A percentile compares a stretch with the other conserved stretches of the same genome.
Conservation (phyloP, 2,888 invertebrate genomes). For the Patella depressa region DNA sequence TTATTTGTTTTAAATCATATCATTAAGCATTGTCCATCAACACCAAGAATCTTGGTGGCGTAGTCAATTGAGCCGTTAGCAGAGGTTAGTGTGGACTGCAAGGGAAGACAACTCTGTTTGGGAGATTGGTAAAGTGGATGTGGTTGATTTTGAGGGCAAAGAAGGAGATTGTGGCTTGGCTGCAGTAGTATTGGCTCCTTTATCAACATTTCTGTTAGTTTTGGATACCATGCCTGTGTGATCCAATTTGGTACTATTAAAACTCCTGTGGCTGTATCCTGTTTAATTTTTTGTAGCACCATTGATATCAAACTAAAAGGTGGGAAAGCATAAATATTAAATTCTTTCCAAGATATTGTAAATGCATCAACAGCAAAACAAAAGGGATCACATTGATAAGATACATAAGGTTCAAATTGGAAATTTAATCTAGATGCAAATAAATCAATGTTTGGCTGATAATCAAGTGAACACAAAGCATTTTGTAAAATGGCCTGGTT, state of each 20-base stretch:
- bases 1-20: too few species aligned
- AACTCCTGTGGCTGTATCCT: constrained; percentile 20
- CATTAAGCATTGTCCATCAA: too few species aligned
- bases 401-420: constrained; percentile 22
- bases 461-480: not conserved
- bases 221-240: constrained; percentile 29
- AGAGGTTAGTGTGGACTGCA: too few species aligned
- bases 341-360: constrained; percentile 14
- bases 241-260: constrained; percentile 29
- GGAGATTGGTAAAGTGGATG: not conserved
- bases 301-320: constrained; percentile 21
- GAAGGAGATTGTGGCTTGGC: not conserved
- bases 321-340: constrained; percentile 29
- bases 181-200: not conserved
- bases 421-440: constrained; percentile 34
- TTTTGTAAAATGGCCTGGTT: constrained; percentile 4
- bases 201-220: constrained; percentile 16
- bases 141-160: not conserved
- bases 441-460: constrained; percentile 25
- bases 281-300: constrained; percentile 23
- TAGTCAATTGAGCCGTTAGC: too few species aligned
- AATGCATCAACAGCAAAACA: constrained; percentile 26
- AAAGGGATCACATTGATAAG: constrained; percentile 24
- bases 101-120: too few species aligned
- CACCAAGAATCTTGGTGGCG: too few species aligned